phyloP scores from a whole-genome alignment of 2,113 vertebrate genomes.

The Ptilorrhoa leucosticta region DNA sequence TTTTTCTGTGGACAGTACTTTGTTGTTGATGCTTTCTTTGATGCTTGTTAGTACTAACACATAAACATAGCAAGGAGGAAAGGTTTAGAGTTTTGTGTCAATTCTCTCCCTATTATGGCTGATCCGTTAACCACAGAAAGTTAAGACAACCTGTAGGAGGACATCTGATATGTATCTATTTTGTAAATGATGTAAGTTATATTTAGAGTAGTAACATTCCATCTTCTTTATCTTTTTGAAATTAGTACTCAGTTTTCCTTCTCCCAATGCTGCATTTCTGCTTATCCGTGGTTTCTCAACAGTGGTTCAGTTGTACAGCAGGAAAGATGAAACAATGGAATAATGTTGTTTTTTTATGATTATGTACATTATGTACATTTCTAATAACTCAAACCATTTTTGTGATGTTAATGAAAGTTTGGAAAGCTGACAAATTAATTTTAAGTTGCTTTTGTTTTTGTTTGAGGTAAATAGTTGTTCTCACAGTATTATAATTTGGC shows the following conservation, averaged over 20 bases:
- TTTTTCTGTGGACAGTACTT: not conserved
- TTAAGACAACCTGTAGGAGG: not conserved
- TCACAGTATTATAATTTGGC: not conserved
- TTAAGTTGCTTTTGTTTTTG: not conserved
- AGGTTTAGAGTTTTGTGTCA: not conserved
- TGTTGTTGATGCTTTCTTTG: not conserved
- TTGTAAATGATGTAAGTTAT: not conserved
- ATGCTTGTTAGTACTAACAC: not conserved
- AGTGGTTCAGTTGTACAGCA: not conserved
- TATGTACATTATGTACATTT: not conserved
- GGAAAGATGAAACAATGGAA: not conserved
- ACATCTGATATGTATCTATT: not conserved
- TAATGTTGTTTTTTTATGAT: not conserved
- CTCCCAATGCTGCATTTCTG: not conserved
- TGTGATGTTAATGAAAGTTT: not conserved
- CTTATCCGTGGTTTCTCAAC: accelerated
- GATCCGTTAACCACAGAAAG: not conserved
- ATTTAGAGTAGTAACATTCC: not conserved
- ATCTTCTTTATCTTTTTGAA: not conserved
- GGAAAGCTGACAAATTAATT: not conserved
- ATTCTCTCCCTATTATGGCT: not conserved
- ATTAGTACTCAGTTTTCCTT: not conserved
- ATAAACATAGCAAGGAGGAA: not conserved
- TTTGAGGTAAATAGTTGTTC: not conserved
- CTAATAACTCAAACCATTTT: not conserved